Evolutionary conservation across 2,797 vertebrate genomes (phyloP), one percentile per base, ranked within the genome.

Genomic region (Micrastur ruficollis): DNA sequence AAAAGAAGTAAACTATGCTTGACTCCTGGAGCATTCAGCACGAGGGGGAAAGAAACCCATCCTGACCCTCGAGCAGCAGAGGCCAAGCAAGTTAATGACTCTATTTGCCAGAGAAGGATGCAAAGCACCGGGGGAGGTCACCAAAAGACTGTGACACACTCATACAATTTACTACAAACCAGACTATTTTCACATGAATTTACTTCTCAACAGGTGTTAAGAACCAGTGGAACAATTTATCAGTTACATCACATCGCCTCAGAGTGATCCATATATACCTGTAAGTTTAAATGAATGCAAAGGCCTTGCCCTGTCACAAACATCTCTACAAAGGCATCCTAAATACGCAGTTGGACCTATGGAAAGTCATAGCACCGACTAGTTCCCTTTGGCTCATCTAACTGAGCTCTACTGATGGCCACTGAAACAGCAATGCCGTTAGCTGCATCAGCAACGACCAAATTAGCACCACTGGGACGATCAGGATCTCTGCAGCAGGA

Each of bases 241-340:
- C 47, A 65, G 5, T 20, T 8, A 2, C 11, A 58, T 21, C 44
- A 42, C 5, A 0, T 2, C 2, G 1, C 32, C 40, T 38, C 66
- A 20, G 58, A 71, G 44, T 1, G 16, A 67, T 14, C 44, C 56
- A 12, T 22, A 21, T 5, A 2, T 4, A 29, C 14, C 19, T 21
- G 0, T 1, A 27, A 7, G 19, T 34, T 82, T 19, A 56, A 81
- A 68, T 3, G 6, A 31, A 50, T 1, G 4, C 18, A 23, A 38
- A 71, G n/a, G 14, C 44, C 40, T 47, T 53, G 38, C 56, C 62
- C 32, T 10, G 9, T 27, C 63, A 38, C 73, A 84, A 56, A 8
- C 12, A 7, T 9, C 63, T 46, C 73, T 20, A 20, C 23, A 18
- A 70, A 59, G 22, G 12, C 50, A 55, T 25, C 53, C 47, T 12